Base-by-base conservation (phyloP, 1,140 invertebrate genomes). In the Anadara kagoshimensis region DNA sequence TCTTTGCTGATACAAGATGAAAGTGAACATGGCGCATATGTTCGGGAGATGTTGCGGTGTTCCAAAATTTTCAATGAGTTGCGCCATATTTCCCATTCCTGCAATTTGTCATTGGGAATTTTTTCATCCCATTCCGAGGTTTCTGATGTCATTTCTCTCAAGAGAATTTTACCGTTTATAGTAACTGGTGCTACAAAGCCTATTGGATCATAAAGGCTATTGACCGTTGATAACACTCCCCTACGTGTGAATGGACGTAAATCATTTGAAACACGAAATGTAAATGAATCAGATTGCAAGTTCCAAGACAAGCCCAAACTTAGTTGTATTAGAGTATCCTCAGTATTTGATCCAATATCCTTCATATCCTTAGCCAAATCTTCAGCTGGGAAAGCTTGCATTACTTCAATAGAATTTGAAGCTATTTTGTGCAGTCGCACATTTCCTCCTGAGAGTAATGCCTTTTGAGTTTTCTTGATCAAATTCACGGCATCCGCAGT, bases 1-100 rank as follows among this genome's bases (percentile, higher is more conserved):
- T 79, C 64, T 14, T n/a, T 16, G 24, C 16, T 88, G 84, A 70
- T 89, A 86, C 86, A 88, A 90, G 62, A 75, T 81, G 11, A 87
- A 5, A 58, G 83, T 80, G 54, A 63, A 26, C 57, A 73, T 41
- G 16, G 5, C 11, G 54, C n/a, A 29, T 61, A 76, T 29, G 41
- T 49, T 41, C 74, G 18, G 5, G 67, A 67, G 16, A 77, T 59
- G 5, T 22, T 18, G 3, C 70, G 12, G 10, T 53, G 11, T n/a
- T 75, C 20, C n/a, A 64, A 22, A 1, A 16, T 22, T 10, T 1
- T n/a, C 0, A 76, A 65, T 18, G 56, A 78, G 44, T 44, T n/a
- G n/a, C 18, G 44, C 78, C 78, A 79, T 29, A 18, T 57, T 41
- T 66, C 12, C 78, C 75, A 79, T 65, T 57, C 41, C 12, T 10